These are phyloP conservation scores for Heteractis magnifica DNA, from an alignment of 92 coral and sea anemone genomes.

Conservation along the genomic window DNA sequence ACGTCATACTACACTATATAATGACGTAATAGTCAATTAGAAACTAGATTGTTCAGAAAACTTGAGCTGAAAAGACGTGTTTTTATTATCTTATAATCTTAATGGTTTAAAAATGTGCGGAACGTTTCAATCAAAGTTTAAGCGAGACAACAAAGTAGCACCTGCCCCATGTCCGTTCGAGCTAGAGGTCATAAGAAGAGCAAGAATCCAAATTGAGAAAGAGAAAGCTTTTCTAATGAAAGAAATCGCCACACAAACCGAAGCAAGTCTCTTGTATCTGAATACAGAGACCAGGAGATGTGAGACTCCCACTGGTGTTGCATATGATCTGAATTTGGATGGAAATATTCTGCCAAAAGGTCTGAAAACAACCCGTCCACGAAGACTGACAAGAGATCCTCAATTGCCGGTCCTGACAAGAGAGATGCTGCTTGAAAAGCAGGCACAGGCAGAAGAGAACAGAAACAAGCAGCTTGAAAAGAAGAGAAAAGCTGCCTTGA, in stretches of 20 bases:
- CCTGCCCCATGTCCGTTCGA: not conserved
- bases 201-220: not conserved
- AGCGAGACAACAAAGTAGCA: not conserved
- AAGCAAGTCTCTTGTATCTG: constrained; percentile 7
- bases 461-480: constrained; percentile 2
- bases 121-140: constrained; percentile 10
- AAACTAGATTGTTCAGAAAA: not conserved
- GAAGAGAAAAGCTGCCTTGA: not conserved
- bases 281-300: not conserved
- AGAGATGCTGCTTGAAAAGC: constrained; percentile 14
- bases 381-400: not conserved
- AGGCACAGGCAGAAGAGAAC: not conserved
- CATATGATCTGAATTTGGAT: not conserved
- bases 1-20: constrained; percentile 64
- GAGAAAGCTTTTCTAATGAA: not conserved
- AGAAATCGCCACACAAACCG: not conserved
- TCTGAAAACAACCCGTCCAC: not conserved
- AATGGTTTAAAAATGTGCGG: not conserved
- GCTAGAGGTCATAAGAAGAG: not conserved
- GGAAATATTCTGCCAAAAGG: not conserved
- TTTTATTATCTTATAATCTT: not conserved
- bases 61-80: not conserved
- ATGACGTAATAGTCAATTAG: not conserved
- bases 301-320: not conserved
- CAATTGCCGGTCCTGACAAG: not conserved